Evolutionary conservation across 2,888 invertebrate species (phyloP).

Genomic region (Dioctria rufipes): DNA sequence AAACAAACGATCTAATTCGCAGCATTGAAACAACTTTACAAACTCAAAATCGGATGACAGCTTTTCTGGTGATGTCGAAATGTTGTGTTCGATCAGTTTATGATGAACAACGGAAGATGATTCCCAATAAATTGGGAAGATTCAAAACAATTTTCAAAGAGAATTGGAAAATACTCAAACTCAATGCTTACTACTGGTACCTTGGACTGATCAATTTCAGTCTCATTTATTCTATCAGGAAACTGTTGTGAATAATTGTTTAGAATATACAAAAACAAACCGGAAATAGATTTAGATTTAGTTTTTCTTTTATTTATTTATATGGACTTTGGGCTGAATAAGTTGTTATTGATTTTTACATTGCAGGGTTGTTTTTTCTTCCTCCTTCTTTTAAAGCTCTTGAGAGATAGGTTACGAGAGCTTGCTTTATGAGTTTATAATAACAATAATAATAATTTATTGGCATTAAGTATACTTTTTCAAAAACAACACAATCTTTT

Average conservation of each 20-base stretch:
- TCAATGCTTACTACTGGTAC: conserved; percentile 76
- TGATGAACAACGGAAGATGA: conserved; percentile 72
- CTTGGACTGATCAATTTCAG: conserved; percentile 72
- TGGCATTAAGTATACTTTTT: too few species aligned
- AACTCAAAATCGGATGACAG: conserved; percentile 84
- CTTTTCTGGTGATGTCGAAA: conserved; percentile 91
- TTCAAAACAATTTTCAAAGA: conserved; percentile 71
- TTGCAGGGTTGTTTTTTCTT: too few species aligned
- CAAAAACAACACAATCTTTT: too few species aligned
- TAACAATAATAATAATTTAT: too few species aligned
- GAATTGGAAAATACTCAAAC: conserved; percentile 75
- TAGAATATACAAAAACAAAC: neutral
- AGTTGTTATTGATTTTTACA: too few species aligned
- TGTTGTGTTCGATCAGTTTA: conserved; percentile 88
- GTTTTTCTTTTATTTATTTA: too few species aligned
- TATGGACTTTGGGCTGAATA: too few species aligned
- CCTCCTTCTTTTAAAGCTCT: too few species aligned
- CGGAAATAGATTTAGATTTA: too few species aligned
- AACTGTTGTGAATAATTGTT: conserved; percentile 53
- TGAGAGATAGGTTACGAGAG: too few species aligned
- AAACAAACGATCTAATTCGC: conserved; percentile 96
- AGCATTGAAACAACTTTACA: conserved; percentile 89
- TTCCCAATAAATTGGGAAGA: conserved; percentile 69
- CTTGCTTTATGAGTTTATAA: too few species aligned
- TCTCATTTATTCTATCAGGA: conserved; percentile 65